Base-by-base conservation (phyloP, 2,113 vertebrate species). In the Solenodon paradoxus region DNA sequence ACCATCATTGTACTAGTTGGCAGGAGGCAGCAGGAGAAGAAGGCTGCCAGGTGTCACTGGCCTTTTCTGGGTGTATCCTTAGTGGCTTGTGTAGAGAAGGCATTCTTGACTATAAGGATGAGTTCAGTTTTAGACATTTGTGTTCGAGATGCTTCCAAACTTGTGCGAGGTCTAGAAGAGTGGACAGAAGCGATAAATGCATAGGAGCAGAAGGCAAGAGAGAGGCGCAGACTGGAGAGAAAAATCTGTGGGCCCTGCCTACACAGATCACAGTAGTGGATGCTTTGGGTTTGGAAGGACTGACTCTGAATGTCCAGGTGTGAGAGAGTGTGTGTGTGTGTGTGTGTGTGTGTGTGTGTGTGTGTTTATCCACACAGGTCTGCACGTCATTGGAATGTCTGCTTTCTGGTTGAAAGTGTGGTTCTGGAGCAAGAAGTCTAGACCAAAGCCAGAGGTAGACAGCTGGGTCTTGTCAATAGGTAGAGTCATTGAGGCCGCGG, bases 361-460 rank as follows among this genome's bases (percentile, higher is more conserved):
- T 4, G 1, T 3, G 42, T 63, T 28, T 28, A 32, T 8, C 26
- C 9, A 19, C 35, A 57, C 71, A 84, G 49, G 57, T 57, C 22
- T 22, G n/a, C 9, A 74, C 59, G 53, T 32, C 10, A 42, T 9
- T 12, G 3, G n/a, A 69, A 40, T 9, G 30, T 2, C 15, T 40
- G 2, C 5, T 35, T 1, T 0, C 4, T 0, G 3, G 3, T 9
- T 17, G 13, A 11, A 57, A 30, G 7, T 20, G 9, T 10, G 3
- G 32, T 51, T 85, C 28, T 19, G 57, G 42, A 72, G 17, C 32
- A 51, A 16, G 74, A 66, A 42, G 38, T 30, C 53, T 1, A 7
- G 13, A 24, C 28, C 4, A 2, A 64, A 47, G 4, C 32, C 24
- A 8, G 57, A 59, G 1, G 19, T 0, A 11, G 20, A 19, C 32